Evolutionary conservation across 2,797 vertebrate species (phyloP).

Genomic region (Malurus splendens): DNA sequence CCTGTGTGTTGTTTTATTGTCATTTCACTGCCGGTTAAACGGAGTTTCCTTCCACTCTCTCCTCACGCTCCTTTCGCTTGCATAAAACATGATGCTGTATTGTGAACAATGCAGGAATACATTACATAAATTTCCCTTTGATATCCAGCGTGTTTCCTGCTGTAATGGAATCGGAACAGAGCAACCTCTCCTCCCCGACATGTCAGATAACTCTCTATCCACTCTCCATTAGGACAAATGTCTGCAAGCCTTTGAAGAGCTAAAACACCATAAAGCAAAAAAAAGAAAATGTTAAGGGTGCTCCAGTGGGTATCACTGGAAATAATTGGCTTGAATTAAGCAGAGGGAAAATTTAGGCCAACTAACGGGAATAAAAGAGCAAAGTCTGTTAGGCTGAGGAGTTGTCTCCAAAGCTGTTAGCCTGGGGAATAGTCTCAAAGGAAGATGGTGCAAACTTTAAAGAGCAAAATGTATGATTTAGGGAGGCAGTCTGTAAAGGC

Average conservation of each 20-base stretch:
- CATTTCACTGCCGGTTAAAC: conserved; percentile 48
- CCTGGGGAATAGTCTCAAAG: conserved; percentile 36
- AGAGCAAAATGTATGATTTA: conserved; percentile 46
- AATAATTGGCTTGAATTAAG: conserved; percentile 37
- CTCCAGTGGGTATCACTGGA: conserved; percentile 56
- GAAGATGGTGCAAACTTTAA: conserved; percentile 40
- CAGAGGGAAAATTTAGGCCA: conserved; percentile 23
- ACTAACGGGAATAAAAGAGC: conserved; percentile 37
- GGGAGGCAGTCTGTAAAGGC: conserved; percentile 13
- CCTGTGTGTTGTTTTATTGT: conserved; percentile 58
- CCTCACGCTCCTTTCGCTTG: conserved; percentile 54
- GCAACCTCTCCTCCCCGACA: conserved; percentile 54
- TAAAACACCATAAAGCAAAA: conserved; percentile 41
- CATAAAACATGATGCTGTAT: conserved; percentile 73
- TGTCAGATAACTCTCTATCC: conserved; percentile 64
- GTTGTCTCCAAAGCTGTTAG: conserved; percentile 12
- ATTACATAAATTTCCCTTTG: conserved; percentile 78
- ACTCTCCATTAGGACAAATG: conserved; percentile 64
- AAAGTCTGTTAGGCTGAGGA: conserved; percentile 39
- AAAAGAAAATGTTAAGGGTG: conserved; percentile 51
- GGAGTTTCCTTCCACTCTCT: conserved; percentile 35
- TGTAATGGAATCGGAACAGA: conserved; percentile 71
- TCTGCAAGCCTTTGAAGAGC: conserved; percentile 59
- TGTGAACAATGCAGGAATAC: conserved; percentile 70
- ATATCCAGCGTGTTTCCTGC: conserved; percentile 68